Evolutionary conservation across 2,888 invertebrate genomes (phyloP), one percentile per base, ranked within the genome.

Genomic region (Drosophila affinis): DNA sequence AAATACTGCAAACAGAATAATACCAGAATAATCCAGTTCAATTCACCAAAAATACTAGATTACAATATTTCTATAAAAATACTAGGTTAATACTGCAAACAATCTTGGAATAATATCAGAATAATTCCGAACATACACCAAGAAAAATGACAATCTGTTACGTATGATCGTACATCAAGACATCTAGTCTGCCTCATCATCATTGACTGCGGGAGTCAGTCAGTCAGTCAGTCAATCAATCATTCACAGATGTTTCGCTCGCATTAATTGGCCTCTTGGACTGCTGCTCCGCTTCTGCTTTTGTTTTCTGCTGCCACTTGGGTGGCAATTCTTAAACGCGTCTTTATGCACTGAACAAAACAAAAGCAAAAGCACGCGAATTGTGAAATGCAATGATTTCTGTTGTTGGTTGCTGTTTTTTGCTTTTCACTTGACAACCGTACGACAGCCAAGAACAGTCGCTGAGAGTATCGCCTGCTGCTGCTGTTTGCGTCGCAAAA

Each of bases 281-380:
- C 39, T n/a, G 14, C 3, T 34, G 1, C 10, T 32, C 32, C 32
- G 34, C 34, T n/a, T 51, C 32, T 47, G 14, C 51, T 59, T 70
- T 70, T 70, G 70, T 70, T 71, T 70, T 65, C 3, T 39, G n/a
- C 14, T 39, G 39, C 62, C 62, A 62, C 81, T 81, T 78, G 79
- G 76, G 81, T 77, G 77, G 78, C 63, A 77, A 53, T 79, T 53
- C 39, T 60, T 52, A 32, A 24, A 29, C 17, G 14, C 46, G 45
- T 69, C 58, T 53, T 68, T 32, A 49, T 29, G 24, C 46, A 12
- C n/a, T 6, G 2, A 14, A 60, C 48, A 49, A 51, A 21, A 51
- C 1, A 27, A 60, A 51, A 21, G 12, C 14, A 24, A 34, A 24
- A 32, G 17, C 14, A n/a, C 7, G 39, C 27, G 52, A 47, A 51